These are phyloP conservation scores for Girardinichthys multiradiatus DNA, from an alignment of 2,113 vertebrate species.

Conservation along the genomic window DNA sequence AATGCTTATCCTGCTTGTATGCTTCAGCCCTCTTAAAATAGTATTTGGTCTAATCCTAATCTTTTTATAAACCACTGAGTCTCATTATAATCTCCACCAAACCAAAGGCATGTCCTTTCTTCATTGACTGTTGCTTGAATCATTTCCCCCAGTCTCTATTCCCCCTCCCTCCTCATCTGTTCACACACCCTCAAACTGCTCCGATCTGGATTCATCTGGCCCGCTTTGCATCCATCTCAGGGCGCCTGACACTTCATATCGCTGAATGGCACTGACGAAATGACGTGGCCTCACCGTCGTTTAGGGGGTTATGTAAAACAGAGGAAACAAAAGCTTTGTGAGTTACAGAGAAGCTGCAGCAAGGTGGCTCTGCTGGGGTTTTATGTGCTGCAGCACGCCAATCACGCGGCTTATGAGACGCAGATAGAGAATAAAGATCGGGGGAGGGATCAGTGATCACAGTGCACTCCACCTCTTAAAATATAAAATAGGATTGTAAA, in stretches of 20 bases:
- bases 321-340: conserved; percentile 21
- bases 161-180: conserved; percentile 25
- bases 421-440: conserved; percentile 19
- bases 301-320: not conserved
- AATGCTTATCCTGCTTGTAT: not conserved
- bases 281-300: conserved; percentile 12
- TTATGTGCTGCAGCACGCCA: conserved; percentile 61
- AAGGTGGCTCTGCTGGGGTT: conserved; percentile 22
- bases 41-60: not conserved
- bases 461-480: conserved; percentile 13
- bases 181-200: conserved; percentile 66
- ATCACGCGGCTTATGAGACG: conserved; percentile 55
- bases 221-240: conserved; percentile 56
- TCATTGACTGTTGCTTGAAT: conserved; percentile 15
- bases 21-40: not conserved
- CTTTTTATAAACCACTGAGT: not conserved
- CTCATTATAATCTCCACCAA: conserved; percentile 1
- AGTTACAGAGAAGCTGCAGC: conserved; percentile 17
- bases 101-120: conserved; percentile 13
- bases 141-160: not conserved
- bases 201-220: conserved; percentile 79
- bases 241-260: conserved; percentile 39
- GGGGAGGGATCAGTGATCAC: conserved; percentile 48
- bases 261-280: conserved; percentile 28
- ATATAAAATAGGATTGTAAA: not conserved